Evolutionary conservation across 1,140 invertebrate species (phyloP), one percentile per base, ranked within the genome.

Genomic region (Colletes gigas): DNA sequence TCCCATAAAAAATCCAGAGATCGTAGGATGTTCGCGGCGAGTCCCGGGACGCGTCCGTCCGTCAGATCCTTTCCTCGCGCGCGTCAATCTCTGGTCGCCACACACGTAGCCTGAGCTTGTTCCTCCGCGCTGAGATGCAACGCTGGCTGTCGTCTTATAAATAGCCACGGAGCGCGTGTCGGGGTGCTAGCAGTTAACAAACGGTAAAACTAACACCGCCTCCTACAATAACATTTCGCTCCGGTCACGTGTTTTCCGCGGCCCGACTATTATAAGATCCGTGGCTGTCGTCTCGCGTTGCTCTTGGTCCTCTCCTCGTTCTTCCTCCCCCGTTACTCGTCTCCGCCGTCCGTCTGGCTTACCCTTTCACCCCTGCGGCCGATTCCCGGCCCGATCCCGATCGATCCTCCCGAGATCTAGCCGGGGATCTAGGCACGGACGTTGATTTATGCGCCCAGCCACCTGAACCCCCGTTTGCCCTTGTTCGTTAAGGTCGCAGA

Each of bases 221-320:
- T 90, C 84, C 88, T 92, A 91, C 90, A 91, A 92, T 92, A 92
- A 92, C 90, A 92, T 92, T 92, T 91, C 84, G 84, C 87, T 84
- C 79, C 84, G 88, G 89, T 90, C 91, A 92, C 90, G 91, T 91
- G 89, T 90, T 88, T 89, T 82, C 83, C 80, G 85, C 83, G 83
- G 78, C 63, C 30, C 50, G 87, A 88, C 89, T 91, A 91, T 90
- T 90, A 90, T 90, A 91, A 90, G 89, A 90, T 86, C 83, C 80
- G 57, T 70, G 82, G 84, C 83, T 87, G 80, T 81, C 63, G 59
- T 75, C 77, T 50, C 44, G 30, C 30, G 21, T 57, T 52, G 41
- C 7, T 12, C 55, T 67, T 44, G 15, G 12, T 2, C 54, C 44
- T 47, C 50, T 50, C 50, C 50, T 50, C 50, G 3, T 10, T 12